phyloP scores from a whole-genome alignment of 1,140 invertebrate species.

The Kradibia gibbosae region DNA sequence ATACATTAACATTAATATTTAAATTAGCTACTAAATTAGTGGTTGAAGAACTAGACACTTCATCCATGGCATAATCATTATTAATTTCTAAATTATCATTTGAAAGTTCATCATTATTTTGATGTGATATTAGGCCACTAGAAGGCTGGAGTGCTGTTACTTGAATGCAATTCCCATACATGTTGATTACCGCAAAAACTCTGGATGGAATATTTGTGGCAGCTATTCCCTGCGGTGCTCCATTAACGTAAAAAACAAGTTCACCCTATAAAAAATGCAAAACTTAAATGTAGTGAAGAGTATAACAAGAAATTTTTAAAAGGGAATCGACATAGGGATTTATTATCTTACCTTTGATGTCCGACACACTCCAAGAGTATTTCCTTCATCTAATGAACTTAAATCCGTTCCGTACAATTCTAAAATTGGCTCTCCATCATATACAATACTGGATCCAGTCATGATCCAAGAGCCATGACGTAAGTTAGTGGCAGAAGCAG shows the following conservation, averaged over 20 bases:
- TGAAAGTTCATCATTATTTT: constrained; percentile 58
- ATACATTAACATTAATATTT: constrained; percentile 71
- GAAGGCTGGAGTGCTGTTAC: constrained; percentile 77
- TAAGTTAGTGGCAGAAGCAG: constrained; percentile 87
- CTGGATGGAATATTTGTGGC: constrained; percentile 82
- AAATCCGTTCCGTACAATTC: constrained; percentile 90
- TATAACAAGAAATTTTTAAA: constrained; percentile 29
- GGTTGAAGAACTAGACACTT: constrained; percentile 64
- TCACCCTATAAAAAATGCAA: constrained; percentile 77
- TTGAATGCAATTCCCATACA: constrained; percentile 95
- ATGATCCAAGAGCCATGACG: constrained; percentile 91
- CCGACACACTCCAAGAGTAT: constrained; percentile 87
- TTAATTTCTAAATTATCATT: constrained; percentile 61
- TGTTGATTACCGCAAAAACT: constrained; percentile 90
- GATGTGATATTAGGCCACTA: constrained; percentile 40
- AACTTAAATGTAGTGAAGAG: constrained; percentile 42
- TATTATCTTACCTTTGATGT: constrained; percentile 78
- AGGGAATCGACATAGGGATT: constrained; percentile 19
- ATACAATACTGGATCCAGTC: constrained; percentile 87
- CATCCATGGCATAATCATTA: constrained; percentile 65
- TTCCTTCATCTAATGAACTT: constrained; percentile 87
- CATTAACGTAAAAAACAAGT: constrained; percentile 92
- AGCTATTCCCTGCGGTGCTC: constrained; percentile 89
- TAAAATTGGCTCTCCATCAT: constrained; percentile 84
- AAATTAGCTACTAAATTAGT: constrained; percentile 69